phyloP scores from a whole-genome alignment of 2,797 vertebrate genomes.

The Dromococcyx pavoninus region DNA sequence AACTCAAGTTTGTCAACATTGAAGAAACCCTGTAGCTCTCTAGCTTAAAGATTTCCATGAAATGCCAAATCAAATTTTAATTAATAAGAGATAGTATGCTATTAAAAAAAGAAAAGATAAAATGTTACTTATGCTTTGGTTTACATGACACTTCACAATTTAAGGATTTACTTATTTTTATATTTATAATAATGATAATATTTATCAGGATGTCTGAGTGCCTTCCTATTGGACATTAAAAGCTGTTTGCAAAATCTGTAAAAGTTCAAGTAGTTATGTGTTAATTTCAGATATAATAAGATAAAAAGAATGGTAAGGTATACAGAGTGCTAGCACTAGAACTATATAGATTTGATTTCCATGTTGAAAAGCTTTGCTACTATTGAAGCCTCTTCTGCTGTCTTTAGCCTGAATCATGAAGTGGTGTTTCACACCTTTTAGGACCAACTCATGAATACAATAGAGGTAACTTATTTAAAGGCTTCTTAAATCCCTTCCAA shows the following conservation, averaged over 20 bases:
- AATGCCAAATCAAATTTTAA: no score
- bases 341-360: not conserved
- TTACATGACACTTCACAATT: not conserved
- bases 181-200: not conserved
- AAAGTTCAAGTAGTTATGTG: not conserved
- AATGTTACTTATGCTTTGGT: fast-evolving
- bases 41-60: no score
- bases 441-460: not conserved
- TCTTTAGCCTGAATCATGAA: not conserved
- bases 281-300: not conserved
- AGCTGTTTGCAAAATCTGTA: not conserved
- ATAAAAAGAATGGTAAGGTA: not conserved
- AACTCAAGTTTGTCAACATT: no score
- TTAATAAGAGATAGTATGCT: no score
- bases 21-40: no score
- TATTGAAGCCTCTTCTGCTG: not conserved
- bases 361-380: not conserved
- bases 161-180: not conserved
- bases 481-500: not conserved
- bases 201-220: not conserved
- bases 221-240: not conserved
- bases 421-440: not conserved
- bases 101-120: no score
- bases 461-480: not conserved
- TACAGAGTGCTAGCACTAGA: not conserved